These are phyloP conservation scores for Oscarella lobularis DNA, from an alignment of 37 sponge, comb jelly and placozoan species.

Conservation along the genomic window DNA sequence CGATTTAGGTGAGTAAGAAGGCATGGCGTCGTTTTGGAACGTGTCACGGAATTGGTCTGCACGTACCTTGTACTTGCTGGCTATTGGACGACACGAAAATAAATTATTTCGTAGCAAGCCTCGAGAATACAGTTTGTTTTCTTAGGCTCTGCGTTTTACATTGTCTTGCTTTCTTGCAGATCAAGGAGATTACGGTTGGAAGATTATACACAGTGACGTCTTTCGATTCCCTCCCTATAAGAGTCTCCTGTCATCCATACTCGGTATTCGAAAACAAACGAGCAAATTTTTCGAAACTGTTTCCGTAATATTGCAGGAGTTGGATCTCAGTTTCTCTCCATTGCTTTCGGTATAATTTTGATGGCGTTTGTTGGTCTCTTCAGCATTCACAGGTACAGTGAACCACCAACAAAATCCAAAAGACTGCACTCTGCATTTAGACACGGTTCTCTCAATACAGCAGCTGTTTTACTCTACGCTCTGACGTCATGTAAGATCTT, in stretches of 20 bases:
- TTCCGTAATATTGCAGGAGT: slow-evolving; percentile 29
- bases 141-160: neutral
- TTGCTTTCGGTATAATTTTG: slow-evolving; percentile 36
- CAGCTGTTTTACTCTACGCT: slow-evolving; percentile 75
- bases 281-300: neutral
- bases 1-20: slow-evolving; percentile 31
- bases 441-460: slow-evolving; percentile 77
- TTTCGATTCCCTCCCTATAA: slow-evolving; percentile 71
- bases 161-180: slow-evolving; percentile 10
- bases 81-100: neutral
- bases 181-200: slow-evolving; percentile 85
- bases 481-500: slow-evolving; percentile 40
- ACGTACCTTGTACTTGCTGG: neutral
- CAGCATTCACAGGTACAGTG: slow-evolving; percentile 29
- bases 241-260: slow-evolving; percentile 47
- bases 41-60: neutral
- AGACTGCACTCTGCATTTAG: slow-evolving; percentile 19
- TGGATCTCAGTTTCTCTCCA: slow-evolving; percentile 61
- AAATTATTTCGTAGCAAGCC: too few relatives aligned
- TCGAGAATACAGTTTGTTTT: too few relatives aligned
- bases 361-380: slow-evolving; percentile 71
- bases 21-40: neutral
- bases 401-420: slow-evolving; percentile 14
- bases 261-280: slow-evolving; percentile 25
- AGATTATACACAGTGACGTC: slow-evolving; percentile 75